These are phyloP conservation scores for Pampusana beccarii DNA, from an alignment of 2,113 vertebrate genomes.

Conservation along the genomic window DNA sequence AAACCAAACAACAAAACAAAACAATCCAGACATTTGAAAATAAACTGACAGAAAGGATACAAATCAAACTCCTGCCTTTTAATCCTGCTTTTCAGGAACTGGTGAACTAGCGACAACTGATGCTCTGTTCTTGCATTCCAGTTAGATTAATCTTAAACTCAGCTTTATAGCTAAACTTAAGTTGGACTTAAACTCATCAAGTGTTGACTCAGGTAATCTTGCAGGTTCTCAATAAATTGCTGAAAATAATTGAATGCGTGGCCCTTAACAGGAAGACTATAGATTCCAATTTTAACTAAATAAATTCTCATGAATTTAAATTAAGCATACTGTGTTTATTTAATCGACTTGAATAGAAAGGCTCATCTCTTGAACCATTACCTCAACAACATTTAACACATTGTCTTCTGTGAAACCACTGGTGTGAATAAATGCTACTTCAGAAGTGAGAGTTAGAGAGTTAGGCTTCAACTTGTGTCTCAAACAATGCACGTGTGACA, in stretches of 20 bases:
- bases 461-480: neutral
- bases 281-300: neutral
- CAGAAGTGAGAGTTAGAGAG: neutral
- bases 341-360: neutral
- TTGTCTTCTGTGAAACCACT: neutral
- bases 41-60: neutral
- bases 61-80: neutral
- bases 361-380: neutral
- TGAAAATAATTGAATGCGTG: neutral
- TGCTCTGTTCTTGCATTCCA: neutral
- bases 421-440: neutral
- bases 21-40: neutral
- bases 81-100: neutral
- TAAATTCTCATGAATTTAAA: slow-evolving; percentile 4
- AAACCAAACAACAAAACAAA: neutral
- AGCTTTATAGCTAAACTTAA: neutral
- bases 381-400: neutral
- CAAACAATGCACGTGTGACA: neutral
- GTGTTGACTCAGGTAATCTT: neutral
- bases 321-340: neutral
- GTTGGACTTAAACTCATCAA: neutral
- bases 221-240: neutral
- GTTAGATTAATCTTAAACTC: neutral
- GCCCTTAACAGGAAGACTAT: neutral
- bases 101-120: neutral